Evolutionary conservation across 2,888 invertebrate species (phyloP).

Genomic region (Saturnia japonica): DNA sequence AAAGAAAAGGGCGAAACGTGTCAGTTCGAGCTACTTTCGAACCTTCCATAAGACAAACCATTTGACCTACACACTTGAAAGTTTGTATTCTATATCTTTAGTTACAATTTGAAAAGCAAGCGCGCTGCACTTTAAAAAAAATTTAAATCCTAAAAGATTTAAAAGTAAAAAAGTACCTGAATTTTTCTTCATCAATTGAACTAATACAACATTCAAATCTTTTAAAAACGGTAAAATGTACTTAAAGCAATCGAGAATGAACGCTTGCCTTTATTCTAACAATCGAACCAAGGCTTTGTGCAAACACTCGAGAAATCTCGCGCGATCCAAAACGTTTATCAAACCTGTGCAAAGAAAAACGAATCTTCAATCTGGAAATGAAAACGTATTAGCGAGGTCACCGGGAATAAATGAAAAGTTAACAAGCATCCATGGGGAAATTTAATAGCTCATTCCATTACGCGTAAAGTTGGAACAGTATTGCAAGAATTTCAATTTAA

Average conservation of each 20-base stretch:
- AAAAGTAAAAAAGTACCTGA: too few species aligned
- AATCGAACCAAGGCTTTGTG: conserved; percentile 29
- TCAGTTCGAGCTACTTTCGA: too few species aligned
- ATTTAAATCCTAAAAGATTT: too few species aligned
- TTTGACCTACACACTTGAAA: too few species aligned
- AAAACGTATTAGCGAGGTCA: conserved; percentile 35
- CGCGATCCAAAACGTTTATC: conserved; percentile 5
- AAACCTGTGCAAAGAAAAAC: conserved; percentile 15
- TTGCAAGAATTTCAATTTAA: not conserved
- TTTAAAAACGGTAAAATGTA: not conserved
- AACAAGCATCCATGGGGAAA: conserved; percentile 39
- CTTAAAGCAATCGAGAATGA: conserved; percentile 1
- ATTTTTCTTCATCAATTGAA: conserved; percentile 14
- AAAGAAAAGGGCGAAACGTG: too few species aligned
- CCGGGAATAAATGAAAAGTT: conserved; percentile 52
- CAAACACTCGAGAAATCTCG: conserved; percentile 17
- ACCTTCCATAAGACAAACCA: too few species aligned
- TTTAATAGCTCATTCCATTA: conserved; percentile 34
- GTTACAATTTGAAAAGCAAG: too few species aligned
- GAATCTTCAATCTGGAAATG: conserved; percentile 27
- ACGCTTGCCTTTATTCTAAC: conserved; percentile 19
- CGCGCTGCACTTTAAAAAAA: too few species aligned
- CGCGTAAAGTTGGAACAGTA: not conserved
- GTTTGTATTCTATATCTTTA: too few species aligned
- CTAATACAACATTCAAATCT: not conserved